phyloP scores from a whole-genome alignment of 1,140 invertebrate genomes.

The Hyphantria cunea region DNA sequence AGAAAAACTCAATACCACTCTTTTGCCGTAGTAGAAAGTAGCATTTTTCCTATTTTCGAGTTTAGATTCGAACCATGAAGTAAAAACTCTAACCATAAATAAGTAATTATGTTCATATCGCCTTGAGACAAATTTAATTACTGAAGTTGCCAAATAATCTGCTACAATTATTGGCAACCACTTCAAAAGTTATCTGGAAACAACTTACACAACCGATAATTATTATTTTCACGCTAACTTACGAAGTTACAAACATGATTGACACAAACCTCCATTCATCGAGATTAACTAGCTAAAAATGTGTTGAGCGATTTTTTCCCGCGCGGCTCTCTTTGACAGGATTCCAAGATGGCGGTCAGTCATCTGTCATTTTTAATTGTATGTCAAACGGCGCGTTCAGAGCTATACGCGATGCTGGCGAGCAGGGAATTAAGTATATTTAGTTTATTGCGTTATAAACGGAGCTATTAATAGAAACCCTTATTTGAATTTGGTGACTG shows the following conservation, averaged over 20 bases:
- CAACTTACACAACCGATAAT: slow-evolving; percentile 11
- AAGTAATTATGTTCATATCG: too few relatives aligned
- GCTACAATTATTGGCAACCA: slow-evolving; percentile 14
- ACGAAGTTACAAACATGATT: slow-evolving; percentile 44
- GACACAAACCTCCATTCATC: slow-evolving; percentile 49
- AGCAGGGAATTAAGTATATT: slow-evolving; percentile 54
- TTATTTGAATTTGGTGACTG: slow-evolving; percentile 47
- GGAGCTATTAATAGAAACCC: slow-evolving; percentile 60
- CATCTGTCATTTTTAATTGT: slow-evolving; percentile 80
- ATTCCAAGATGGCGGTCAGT: slow-evolving; percentile 56
- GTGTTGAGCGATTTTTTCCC: slow-evolving; percentile 59
- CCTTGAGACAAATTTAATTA: too few relatives aligned
- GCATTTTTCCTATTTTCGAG: too few relatives aligned
- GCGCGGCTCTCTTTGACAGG: slow-evolving; percentile 51
- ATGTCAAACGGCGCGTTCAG: slow-evolving; percentile 63
- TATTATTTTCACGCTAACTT: slow-evolving; percentile 24
- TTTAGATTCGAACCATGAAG: too few relatives aligned
- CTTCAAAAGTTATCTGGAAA: slow-evolving; percentile 11
- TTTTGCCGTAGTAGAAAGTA: too few relatives aligned
- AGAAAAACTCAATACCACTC: too few relatives aligned
- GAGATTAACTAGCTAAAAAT: slow-evolving; percentile 62
- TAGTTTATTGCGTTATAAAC: slow-evolving; percentile 76
- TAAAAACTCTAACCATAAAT: too few relatives aligned
- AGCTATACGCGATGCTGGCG: slow-evolving; percentile 56
- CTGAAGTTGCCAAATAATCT: neutral